Conservation (phyloP, 2,113 vertebrate genomes). For the Cryptotis parvus region DNA sequence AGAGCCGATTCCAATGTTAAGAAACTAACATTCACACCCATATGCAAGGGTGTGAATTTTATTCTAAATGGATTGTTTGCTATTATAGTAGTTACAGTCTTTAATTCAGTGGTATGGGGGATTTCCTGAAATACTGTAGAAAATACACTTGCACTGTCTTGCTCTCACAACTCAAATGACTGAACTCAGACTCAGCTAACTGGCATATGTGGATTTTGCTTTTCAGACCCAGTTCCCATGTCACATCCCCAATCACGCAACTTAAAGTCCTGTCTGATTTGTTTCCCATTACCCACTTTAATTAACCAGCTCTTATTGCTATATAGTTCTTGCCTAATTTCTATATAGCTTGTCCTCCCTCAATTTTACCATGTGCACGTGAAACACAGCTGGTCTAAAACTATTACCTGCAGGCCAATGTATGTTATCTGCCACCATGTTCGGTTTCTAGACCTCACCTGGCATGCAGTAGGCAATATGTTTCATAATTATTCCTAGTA, state of each 20-base stretch:
- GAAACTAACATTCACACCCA: constrained; percentile 84
- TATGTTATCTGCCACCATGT: not conserved
- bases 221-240: not conserved
- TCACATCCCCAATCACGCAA: not conserved
- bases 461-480: not conserved
- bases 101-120: constrained; percentile 79
- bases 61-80: constrained; percentile 84
- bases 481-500: constrained; percentile 47
- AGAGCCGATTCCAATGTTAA: constrained; percentile 82
- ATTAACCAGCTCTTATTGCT: not conserved
- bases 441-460: constrained; percentile 9
- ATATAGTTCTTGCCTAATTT: not conserved
- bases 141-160: constrained; percentile 62
- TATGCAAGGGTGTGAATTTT: constrained; percentile 83
- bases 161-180: constrained; percentile 32
- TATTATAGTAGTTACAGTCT: constrained; percentile 82
- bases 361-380: not conserved
- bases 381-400: not conserved
- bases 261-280: not conserved
- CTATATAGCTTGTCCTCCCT: not conserved
- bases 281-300: not conserved
- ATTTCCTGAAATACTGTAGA: constrained; percentile 79
- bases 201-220: constrained; percentile 14
- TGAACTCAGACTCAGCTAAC: constrained; percentile 52
- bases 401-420: not conserved